Evolutionary conservation across 2,888 invertebrate genomes (phyloP).

Genomic region (Notocelia uddmanniana): DNA sequence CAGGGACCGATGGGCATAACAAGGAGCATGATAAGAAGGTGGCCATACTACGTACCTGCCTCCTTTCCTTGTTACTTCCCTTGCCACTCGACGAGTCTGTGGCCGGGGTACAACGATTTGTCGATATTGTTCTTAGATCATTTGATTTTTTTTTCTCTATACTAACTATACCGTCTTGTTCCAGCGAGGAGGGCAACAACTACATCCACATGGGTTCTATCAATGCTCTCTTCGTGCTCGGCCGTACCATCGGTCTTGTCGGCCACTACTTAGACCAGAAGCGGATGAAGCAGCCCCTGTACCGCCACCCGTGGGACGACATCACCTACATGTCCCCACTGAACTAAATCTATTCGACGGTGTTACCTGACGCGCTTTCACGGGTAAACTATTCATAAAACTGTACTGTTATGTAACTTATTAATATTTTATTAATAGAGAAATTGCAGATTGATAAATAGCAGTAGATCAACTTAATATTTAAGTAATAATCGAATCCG

Average conservation of each 20-base stretch:
- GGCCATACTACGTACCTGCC: too few relatives aligned
- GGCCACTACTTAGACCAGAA: conserved; percentile 99
- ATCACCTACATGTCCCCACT: conserved; percentile 88
- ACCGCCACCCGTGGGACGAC: conserved; percentile 99
- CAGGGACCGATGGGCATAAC: too few relatives aligned
- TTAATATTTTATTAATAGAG: too few relatives aligned
- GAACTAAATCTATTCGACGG: conserved; percentile 58
- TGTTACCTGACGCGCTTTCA: conserved; percentile 5
- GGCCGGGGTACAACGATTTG: too few relatives aligned
- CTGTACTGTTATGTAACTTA: not conserved
- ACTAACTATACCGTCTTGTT: not conserved
- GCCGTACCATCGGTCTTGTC: conserved; percentile 99
- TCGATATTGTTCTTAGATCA: too few relatives aligned
- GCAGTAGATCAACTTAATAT: not conserved
- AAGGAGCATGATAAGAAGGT: too few relatives aligned
- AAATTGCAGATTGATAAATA: not conserved
- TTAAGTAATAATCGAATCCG: not conserved
- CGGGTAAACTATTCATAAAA: not conserved
- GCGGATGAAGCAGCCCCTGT: conserved; percentile 98
- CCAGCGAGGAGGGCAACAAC: conserved; percentile 97
- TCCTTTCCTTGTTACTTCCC: too few relatives aligned
- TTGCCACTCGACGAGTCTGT: too few relatives aligned
- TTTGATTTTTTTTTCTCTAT: too few relatives aligned
- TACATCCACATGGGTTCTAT: conserved; percentile 99
- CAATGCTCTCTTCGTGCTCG: conserved; percentile 99